Conservation (phyloP, 2,113 vertebrate genomes). For the Cyprinodon tularosa region DNA sequence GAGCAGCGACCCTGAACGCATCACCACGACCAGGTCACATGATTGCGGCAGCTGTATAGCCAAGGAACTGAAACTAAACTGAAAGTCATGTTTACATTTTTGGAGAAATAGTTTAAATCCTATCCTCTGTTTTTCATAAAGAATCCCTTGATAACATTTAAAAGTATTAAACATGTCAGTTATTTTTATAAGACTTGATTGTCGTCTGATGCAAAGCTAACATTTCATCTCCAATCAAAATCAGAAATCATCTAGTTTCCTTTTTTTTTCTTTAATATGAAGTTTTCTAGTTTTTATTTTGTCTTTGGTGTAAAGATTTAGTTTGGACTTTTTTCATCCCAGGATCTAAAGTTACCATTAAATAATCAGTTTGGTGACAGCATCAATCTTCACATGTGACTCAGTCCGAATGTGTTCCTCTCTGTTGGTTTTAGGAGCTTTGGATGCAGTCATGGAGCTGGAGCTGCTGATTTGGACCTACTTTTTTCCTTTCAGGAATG, state of each 20-base stretch:
- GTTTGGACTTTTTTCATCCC: not conserved
- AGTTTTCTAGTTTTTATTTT: not conserved
- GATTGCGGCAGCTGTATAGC: not conserved
- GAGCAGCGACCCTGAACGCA: constrained; percentile 35
- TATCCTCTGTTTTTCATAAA: not conserved
- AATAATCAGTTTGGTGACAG: no score
- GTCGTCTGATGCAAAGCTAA: not conserved
- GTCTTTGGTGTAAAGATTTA: not conserved
- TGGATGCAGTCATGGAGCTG: not conserved
- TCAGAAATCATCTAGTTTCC: not conserved
- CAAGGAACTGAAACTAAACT: not conserved
- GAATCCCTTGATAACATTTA: not conserved
- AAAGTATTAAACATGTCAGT: not conserved
- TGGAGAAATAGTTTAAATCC: not conserved
- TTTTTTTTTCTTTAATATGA: not conserved
- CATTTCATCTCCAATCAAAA: not conserved
- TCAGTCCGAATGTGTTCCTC: not conserved
- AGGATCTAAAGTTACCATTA: not conserved
- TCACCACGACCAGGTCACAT: constrained; percentile 25
- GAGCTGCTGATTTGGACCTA: not conserved
- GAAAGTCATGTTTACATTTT: not conserved
- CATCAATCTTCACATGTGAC: no score
- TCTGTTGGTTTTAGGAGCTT: not conserved
- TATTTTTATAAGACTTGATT: not conserved
- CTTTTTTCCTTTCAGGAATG: not conserved